These are phyloP conservation scores for Sinocyclocheilus rhinocerous DNA, from an alignment of 2,113 vertebrate species.

Conservation along the genomic window DNA sequence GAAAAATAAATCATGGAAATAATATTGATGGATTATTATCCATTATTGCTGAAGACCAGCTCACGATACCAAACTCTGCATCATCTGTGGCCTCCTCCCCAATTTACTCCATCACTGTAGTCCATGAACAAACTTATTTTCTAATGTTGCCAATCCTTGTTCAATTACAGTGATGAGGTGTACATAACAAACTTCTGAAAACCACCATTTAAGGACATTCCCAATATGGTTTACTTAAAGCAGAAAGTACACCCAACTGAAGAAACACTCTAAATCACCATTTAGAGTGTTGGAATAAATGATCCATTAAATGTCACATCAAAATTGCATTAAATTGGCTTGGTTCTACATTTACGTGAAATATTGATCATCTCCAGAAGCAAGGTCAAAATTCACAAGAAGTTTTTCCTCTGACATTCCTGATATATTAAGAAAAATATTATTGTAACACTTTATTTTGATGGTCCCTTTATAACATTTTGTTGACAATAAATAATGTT, in stretches of 20 bases:
- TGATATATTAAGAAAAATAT: not conserved
- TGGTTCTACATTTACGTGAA: not conserved
- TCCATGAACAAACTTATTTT: not conserved
- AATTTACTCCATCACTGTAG: not conserved
- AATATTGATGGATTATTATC: not conserved
- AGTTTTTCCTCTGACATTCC: not conserved
- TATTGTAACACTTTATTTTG: too few relatives aligned
- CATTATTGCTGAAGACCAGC: conserved; percentile 10
- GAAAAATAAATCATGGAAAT: conserved; percentile 3
- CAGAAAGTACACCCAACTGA: not conserved
- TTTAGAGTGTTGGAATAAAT: conserved; percentile 6
- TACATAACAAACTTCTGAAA: not conserved
- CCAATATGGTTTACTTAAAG: not conserved
- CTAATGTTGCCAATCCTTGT: not conserved
- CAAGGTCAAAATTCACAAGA: not conserved
- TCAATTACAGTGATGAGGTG: not conserved
- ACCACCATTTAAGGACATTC: not conserved
- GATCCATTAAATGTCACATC: too few relatives aligned
- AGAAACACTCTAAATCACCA: not conserved
- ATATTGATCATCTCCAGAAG: not conserved
- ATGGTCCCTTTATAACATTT: too few relatives aligned
- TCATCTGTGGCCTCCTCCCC: not conserved
- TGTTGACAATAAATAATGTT: too few relatives aligned
- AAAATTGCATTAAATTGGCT: not conserved
- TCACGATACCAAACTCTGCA: not conserved